phyloP scores from a whole-genome alignment of 2,888 invertebrate species.

The Marasmarcha lunaedactyla region DNA sequence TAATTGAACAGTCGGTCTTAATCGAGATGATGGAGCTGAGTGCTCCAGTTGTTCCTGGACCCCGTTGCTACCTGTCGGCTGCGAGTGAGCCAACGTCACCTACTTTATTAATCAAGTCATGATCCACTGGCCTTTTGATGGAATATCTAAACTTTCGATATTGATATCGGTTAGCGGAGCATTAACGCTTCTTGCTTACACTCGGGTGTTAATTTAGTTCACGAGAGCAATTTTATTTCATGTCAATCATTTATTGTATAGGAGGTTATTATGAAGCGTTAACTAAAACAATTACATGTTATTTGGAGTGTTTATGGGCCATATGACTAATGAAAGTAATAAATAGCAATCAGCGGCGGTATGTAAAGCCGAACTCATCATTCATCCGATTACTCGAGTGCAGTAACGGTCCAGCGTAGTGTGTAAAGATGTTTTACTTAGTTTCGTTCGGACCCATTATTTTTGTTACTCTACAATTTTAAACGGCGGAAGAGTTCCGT shows the following conservation, averaged over 20 bases:
- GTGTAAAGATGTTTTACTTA: constrained; percentile 34
- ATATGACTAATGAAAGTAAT: constrained; percentile 30
- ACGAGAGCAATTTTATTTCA: no score
- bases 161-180: no score
- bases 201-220: no score
- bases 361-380: constrained; percentile 26
- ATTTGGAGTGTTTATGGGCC: constrained; percentile 13
- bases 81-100: constrained; percentile 9
- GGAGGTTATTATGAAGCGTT: background rate
- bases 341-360: constrained; percentile 26
- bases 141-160: no score
- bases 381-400: constrained; percentile 27
- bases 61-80: background rate
- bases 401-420: constrained; percentile 31
- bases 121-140: constrained; percentile 19
- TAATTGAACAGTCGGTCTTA: constrained; percentile 33
- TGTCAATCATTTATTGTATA: no score
- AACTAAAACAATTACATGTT: constrained; percentile 26
- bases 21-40: constrained; percentile 16
- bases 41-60: constrained; percentile 21
- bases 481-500: constrained; percentile 54
- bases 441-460: constrained; percentile 39
- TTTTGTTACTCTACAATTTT: constrained; percentile 39
- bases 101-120: constrained; percentile 29
- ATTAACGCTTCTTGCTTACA: no score